These are phyloP conservation scores for Athetis lepigone DNA, from an alignment of 2,888 invertebrate genomes.

Conservation along the genomic window DNA sequence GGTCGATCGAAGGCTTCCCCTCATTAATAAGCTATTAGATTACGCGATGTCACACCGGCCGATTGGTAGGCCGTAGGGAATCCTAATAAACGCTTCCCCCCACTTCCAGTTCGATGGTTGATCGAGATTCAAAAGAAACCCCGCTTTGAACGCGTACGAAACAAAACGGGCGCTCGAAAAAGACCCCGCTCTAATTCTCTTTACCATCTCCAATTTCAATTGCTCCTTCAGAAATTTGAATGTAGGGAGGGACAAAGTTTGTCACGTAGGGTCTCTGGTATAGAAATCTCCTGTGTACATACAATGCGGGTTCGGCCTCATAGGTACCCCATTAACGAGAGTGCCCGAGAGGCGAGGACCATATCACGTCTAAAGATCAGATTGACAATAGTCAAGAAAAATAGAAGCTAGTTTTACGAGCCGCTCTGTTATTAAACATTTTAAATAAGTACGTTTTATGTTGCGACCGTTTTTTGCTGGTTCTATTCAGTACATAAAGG, in stretches of 20 bases:
- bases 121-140: conserved; percentile 90
- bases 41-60: conserved; percentile 86
- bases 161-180: conserved; percentile 89
- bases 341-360: conserved; percentile 84
- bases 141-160: conserved; percentile 86
- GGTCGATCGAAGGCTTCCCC: conserved; percentile 86
- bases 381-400: conserved; percentile 86
- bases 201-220: conserved; percentile 91
- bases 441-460: conserved; percentile 83
- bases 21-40: conserved; percentile 91
- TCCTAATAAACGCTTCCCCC: conserved; percentile 88
- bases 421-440: conserved; percentile 89
- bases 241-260: conserved; percentile 90
- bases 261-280: conserved; percentile 89
- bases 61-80: conserved; percentile 90
- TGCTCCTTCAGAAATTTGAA: conserved; percentile 91
- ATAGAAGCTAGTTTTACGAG: conserved; percentile 86
- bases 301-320: conserved; percentile 88
- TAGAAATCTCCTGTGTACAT: conserved; percentile 83
- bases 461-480: conserved; percentile 81
- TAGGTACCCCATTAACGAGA: conserved; percentile 90
- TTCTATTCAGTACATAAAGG: conserved; percentile 81
- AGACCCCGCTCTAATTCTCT: conserved; percentile 90
- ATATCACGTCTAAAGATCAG: conserved; percentile 88
- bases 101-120: conserved; percentile 89